Evolutionary conservation across 2,797 vertebrate genomes (phyloP), one percentile per base, ranked within the genome.

Genomic region (Acanthis flammea): DNA sequence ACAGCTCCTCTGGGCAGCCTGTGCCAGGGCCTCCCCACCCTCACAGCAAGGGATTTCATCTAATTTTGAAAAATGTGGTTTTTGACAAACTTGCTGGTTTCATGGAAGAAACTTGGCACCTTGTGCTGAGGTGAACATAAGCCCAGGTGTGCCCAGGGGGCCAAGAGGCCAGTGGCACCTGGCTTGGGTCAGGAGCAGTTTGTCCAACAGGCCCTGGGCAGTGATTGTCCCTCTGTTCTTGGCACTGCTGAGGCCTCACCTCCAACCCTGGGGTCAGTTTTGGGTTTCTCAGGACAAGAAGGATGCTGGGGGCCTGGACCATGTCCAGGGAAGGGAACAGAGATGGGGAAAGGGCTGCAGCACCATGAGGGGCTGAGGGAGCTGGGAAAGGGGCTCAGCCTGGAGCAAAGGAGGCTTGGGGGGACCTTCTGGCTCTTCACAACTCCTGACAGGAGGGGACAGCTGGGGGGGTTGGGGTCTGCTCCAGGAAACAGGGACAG

Each of bases 391-490:
- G 58, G 33, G 58, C 68, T 55, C 8, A 73, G 58, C 19, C 50
- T 63, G 80, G 50, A 83, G 68, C 0, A 73, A 14, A 83, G 35
- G 68, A 19, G 42, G 58, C 16, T 33, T 42, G 42, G 42, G 47
- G 57, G 50, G 2, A 2, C 13, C 42, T 14, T 30, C 3, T 72
- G 58, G 42, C 58, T 83, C 58, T 55, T 35, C 30, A 47, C 42
- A 55, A 0, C 3, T 41, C 58, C 79, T 83, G 80, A 1, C 30
- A 55, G 80, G 42, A 48, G 42, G 68, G 42, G 35, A 24, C 57
- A 72, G 67, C 24, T 0, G 0, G 23, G 13, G 33, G 18, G 4
- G 18, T 45, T 0, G 1, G 24, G 19, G 12, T 83, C 1, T 83
- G 50, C 14, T 31, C 7, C 41, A 33, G 31, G 58, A 35, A 55